Evolutionary conservation across 2,113 vertebrate species (phyloP), one percentile per base, ranked within the genome.

Genomic region (Sinocyclocheilus grahami): DNA sequence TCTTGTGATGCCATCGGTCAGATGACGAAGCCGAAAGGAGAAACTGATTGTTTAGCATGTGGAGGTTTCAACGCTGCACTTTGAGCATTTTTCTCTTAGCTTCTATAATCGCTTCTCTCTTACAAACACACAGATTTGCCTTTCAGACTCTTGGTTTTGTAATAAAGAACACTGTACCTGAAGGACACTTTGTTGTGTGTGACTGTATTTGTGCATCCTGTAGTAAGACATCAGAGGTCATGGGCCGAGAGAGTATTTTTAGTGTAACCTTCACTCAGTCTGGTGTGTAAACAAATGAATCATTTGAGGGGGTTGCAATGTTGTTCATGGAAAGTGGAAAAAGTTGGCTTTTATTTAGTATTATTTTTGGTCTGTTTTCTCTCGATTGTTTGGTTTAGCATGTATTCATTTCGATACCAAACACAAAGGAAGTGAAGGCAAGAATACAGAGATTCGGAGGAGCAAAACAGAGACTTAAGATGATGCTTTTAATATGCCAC

Each of bases 1-100:
- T 78, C 84, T 85, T 80, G 79, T 87, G 83, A 85, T 87, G 74
- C 76, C 48, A 75, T 82, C 46, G 62, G 84, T 89, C 86, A 86
- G 55, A 72, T 87, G 86, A 80, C 67, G 22, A 60, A 84, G 69
- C 33, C 51, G 14, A 55, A 74, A 77, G 77, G 4, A 76, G 69
- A 85, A 63, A 42, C 55, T n/a, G 16, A 76, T 86, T 69, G 80
- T 67, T 83, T 87, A 87, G 88, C 88, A 89, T 89, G 88, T 10
- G 78, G 87, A 82, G 24, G 76, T 78, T 65, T 48, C 85, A 86
- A 87, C 33, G 86, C 86, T 87, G 84, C 80, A 89, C 85, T 82
- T 62, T 24, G 63, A 86, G 80, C 82, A 78, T 85, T 51, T 53
- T 53, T 74, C 65, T 71, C 22, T 84, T 74, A 46, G 79, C 79